phyloP scores from a whole-genome alignment of 2,113 vertebrate species.

The Clarias magur region DNA sequence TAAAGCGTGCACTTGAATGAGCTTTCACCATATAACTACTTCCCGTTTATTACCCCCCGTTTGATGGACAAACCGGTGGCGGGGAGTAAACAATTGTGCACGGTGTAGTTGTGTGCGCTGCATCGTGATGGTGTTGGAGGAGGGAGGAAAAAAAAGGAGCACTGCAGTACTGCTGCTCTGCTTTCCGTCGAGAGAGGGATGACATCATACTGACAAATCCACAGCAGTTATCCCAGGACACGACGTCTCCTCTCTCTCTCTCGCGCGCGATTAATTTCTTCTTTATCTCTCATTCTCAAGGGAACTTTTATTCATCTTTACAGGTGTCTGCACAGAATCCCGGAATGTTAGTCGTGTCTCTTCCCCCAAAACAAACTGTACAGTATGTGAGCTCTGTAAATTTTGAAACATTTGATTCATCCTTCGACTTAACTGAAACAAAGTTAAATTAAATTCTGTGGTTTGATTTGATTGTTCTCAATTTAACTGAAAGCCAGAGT shows the following conservation, averaged over 20 bases:
- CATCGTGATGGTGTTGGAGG: constrained; percentile 7
- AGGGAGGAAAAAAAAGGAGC: background rate
- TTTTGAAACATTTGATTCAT: background rate
- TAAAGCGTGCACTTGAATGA: background rate
- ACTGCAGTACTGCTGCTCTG: constrained; percentile 41
- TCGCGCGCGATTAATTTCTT: background rate
- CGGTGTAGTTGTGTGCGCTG: background rate
- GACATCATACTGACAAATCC: constrained; percentile 46
- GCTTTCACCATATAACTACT: background rate
- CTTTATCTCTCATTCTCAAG: background rate
- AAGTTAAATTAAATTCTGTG: background rate
- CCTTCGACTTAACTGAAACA: background rate
- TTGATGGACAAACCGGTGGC: background rate
- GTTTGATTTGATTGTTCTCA: background rate
- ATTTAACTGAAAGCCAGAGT: background rate
- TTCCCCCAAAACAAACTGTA: background rate
- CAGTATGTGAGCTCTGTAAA: background rate
- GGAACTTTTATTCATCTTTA: background rate
- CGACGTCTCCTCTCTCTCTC: background rate
- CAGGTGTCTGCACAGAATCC: background rate
- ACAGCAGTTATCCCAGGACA: constrained; percentile 13
- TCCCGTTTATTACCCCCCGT: background rate
- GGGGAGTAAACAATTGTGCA: background rate
- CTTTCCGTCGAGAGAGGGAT: constrained; percentile 25
- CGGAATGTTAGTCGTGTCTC: background rate